phyloP scores from a whole-genome alignment of 2,113 vertebrate genomes.

The Sebastes fasciatus region DNA sequence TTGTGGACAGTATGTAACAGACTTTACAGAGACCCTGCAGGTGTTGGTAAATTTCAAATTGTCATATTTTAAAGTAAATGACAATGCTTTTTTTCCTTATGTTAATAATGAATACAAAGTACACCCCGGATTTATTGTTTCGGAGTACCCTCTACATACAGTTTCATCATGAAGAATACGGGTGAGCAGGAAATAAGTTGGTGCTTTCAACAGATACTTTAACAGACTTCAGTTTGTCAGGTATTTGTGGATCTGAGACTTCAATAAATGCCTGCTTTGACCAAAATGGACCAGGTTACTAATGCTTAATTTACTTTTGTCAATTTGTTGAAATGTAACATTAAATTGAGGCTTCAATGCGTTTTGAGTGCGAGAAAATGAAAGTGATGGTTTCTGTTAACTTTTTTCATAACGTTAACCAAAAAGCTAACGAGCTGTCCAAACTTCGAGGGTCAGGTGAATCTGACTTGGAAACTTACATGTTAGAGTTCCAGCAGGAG shows the following conservation, averaged over 20 bases:
- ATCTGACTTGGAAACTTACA: no score
- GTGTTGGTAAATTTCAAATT: background rate
- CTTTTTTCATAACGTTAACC: background rate
- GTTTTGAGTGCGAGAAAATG: background rate
- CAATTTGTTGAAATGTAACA: background rate
- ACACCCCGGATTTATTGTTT: background rate
- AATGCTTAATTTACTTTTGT: background rate
- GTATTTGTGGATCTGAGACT: constrained; percentile 39
- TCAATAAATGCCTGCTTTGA: constrained; percentile 67
- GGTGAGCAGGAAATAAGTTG: background rate
- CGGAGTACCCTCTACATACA: background rate
- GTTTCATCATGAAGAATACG: background rate
- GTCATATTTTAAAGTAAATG: constrained; percentile 1
- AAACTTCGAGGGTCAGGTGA: no score
- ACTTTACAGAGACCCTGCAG: background rate
- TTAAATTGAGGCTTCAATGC: background rate
- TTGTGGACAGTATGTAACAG: constrained; percentile 1
- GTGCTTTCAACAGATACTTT: background rate
- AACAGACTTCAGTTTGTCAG: constrained; percentile 2
- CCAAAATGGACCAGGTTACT: background rate
- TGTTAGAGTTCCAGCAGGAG: no score
- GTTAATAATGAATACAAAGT: background rate
- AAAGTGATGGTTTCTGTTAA: background rate
- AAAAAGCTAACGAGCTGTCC: background rate
- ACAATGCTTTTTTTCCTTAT: background rate